These are phyloP conservation scores for Panulirus ornatus DNA, from an alignment of 1,140 invertebrate species.

Conservation along the genomic window DNA sequence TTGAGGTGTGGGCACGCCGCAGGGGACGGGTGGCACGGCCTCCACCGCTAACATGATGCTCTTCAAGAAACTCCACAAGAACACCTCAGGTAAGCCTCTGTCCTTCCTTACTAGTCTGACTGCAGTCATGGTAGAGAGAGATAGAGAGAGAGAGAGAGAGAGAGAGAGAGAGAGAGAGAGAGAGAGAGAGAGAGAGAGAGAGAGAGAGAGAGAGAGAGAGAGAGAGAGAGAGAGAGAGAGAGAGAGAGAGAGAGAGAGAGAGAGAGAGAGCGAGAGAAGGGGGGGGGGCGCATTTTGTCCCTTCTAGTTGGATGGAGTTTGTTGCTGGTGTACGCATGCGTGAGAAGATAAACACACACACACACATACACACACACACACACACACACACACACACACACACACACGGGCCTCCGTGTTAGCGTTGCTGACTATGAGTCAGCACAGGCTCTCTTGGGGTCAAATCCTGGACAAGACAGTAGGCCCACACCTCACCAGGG, in stretches of 20 bases:
- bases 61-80: too few relatives aligned
- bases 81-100: too few relatives aligned
- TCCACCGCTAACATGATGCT: too few relatives aligned
- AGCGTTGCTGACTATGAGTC: too few relatives aligned
- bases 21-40: too few relatives aligned
- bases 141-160: not conserved
- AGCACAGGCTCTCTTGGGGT: too few relatives aligned
- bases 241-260: not conserved
- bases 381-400: slow-evolving; percentile 33
- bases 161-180: not conserved
- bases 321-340: not conserved
- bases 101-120: too few relatives aligned
- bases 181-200: not conserved
- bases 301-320: too few relatives aligned
- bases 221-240: slow-evolving; percentile 27
- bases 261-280: not conserved
- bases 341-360: not conserved
- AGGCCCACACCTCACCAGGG: not conserved
- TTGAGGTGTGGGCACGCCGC: too few relatives aligned
- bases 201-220: not conserved
- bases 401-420: not conserved
- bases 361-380: not conserved
- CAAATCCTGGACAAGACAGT: too few relatives aligned
- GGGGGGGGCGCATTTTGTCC: too few relatives aligned
- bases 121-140: not conserved